Evolutionary conservation across 2,113 vertebrate genomes (phyloP).

Genomic region (Melanerpes aurifrons): DNA sequence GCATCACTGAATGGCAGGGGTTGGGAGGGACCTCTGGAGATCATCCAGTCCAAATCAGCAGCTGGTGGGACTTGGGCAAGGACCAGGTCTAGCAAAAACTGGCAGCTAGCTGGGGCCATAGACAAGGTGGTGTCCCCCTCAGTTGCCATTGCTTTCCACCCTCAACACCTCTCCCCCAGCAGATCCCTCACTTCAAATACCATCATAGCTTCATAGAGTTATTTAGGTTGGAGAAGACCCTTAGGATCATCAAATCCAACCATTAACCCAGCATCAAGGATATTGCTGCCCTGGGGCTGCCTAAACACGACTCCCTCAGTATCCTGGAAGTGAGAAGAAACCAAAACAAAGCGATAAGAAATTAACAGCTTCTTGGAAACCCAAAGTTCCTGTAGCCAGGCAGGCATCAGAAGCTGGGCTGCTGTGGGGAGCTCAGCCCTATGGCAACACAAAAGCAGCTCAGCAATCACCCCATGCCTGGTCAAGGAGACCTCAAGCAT

Average conservation of each 20-base stretch:
- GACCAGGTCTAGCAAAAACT: neutral
- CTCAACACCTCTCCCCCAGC: neutral
- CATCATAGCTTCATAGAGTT: neutral
- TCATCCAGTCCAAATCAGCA: too few species aligned
- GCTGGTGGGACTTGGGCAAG: too few species aligned
- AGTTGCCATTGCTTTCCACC: neutral
- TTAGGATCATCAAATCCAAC: too few species aligned
- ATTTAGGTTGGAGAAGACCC: too few species aligned
- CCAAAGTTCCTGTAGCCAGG: neutral
- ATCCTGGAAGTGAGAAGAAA: neutral
- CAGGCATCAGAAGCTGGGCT: neutral
- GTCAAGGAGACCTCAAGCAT: neutral
- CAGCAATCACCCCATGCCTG: neutral
- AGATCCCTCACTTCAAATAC: neutral
- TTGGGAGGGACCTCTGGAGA: too few species aligned
- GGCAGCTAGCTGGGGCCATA: neutral
- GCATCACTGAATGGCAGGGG: too few species aligned
- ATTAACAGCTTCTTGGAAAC: neutral
- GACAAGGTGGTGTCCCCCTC: neutral
- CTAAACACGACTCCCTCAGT: neutral
- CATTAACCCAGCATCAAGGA: neutral
- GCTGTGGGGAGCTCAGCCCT: neutral
- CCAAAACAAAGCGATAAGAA: neutral
- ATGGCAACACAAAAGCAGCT: neutral
- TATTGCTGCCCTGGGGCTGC: neutral